phyloP scores from a whole-genome alignment of 2,113 vertebrate species.

The Kobus ellipsiprymnus region DNA sequence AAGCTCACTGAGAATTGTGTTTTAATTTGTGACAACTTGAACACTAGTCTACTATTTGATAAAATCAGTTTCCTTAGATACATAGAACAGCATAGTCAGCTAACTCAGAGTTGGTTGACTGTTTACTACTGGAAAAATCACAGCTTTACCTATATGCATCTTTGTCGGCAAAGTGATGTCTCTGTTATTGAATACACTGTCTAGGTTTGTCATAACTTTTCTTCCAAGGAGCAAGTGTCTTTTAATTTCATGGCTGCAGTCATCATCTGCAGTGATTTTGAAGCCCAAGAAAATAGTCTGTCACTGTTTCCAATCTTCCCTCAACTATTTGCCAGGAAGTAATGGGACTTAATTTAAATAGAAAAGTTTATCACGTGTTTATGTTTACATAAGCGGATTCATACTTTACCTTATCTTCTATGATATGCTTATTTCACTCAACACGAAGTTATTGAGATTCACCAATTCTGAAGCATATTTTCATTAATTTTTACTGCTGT shows the following conservation, averaged over 20 bases:
- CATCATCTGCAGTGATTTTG: neutral
- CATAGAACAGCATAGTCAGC: neutral
- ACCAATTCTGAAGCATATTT: neutral
- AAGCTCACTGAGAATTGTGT: neutral
- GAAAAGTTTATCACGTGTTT: neutral
- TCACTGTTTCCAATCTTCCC: neutral
- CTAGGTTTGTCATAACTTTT: neutral
- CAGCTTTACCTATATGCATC: neutral
- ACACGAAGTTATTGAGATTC: neutral
- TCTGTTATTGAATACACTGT: neutral
- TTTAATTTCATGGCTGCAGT: neutral
- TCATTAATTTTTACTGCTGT: neutral
- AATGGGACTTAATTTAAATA: neutral
- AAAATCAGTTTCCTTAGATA: neutral
- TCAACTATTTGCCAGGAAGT: neutral
- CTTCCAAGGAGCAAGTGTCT: neutral
- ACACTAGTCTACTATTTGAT: neutral
- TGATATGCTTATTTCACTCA: neutral
- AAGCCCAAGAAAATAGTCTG: neutral
- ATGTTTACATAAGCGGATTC: neutral
- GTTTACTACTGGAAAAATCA: neutral
- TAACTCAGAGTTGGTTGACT: neutral
- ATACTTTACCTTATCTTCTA: neutral
- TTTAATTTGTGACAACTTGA: neutral
- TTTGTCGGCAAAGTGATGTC: neutral